Conservation (phyloP, 2,888 invertebrate species). For the Glaucopsyche alexis region DNA sequence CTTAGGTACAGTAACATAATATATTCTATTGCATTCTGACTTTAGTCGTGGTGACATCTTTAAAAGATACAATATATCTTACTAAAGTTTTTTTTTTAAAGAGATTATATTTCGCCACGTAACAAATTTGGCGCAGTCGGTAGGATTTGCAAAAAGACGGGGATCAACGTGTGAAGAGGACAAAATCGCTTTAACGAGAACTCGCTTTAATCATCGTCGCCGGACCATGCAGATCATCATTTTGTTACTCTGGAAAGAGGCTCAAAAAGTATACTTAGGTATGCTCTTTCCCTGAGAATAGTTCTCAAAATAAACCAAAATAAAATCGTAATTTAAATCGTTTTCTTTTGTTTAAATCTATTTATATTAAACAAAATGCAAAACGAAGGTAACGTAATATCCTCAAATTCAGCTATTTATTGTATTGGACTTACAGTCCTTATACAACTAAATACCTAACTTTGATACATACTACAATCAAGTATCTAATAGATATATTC, state of each 20-base stretch:
- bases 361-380: too few relatives aligned
- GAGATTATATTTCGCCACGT: neutral
- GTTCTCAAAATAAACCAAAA: too few relatives aligned
- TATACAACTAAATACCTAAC: constrained; percentile 33
- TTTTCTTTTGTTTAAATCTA: neutral
- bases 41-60: too few relatives aligned
- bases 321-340: too few relatives aligned
- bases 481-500: constrained; percentile 35
- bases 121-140: constrained; percentile 29
- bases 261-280: constrained; percentile 30
- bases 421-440: constrained; percentile 6
- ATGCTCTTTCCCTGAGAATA: constrained; percentile 24
- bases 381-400: too few relatives aligned
- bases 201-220: constrained; percentile 30
- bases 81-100: neutral
- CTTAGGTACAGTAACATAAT: too few relatives aligned
- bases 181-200: constrained; percentile 31
- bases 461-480: constrained; percentile 35
- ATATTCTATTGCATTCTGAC: neutral
- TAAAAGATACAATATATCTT: neutral
- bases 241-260: constrained; percentile 32
- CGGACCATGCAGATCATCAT: constrained; percentile 20
- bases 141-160: constrained; percentile 26
- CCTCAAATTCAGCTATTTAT: too few relatives aligned
- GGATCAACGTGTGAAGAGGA: constrained; percentile 20